These are phyloP conservation scores for Argynnis bischoffii DNA, from an alignment of 2,888 invertebrate species.

Conservation along the genomic window DNA sequence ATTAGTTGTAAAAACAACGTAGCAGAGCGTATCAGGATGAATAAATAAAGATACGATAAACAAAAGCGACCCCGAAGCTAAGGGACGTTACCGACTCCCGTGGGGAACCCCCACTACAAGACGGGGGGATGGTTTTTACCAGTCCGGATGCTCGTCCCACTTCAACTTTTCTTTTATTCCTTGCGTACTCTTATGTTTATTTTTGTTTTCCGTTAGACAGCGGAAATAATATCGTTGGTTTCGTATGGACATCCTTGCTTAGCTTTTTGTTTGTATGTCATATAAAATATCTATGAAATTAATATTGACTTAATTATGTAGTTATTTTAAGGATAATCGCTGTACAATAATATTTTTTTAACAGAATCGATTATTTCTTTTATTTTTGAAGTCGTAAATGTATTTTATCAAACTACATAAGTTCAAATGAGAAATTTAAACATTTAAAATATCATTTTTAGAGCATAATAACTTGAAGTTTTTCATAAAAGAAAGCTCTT, in stretches of 20 bases:
- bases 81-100: slow-evolving; percentile 55
- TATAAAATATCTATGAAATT: slow-evolving; percentile 1
- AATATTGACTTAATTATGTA: too few species aligned
- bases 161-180: slow-evolving; percentile 78
- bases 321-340: too few species aligned
- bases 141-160: slow-evolving; percentile 75
- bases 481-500: too few species aligned
- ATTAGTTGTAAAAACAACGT: slow-evolving; percentile 43
- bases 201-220: slow-evolving; percentile 79
- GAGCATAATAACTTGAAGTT: too few species aligned
- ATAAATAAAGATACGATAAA: slow-evolving; percentile 70
- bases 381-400: too few species aligned
- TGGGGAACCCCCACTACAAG: slow-evolving; percentile 44
- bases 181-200: slow-evolving; percentile 77
- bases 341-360: too few species aligned
- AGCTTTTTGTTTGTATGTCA: slow-evolving; percentile 1
- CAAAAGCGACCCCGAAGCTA: slow-evolving; percentile 64
- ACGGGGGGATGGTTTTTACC: slow-evolving; percentile 47
- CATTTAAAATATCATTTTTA: too few species aligned
- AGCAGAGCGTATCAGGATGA: slow-evolving; percentile 55
- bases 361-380: too few species aligned
- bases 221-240: slow-evolving; percentile 73
- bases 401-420: too few species aligned
- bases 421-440: too few species aligned
- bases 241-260: slow-evolving; percentile 53